Evolutionary conservation across 2,797 vertebrate genomes (phyloP).

Genomic region (Anas georgica): DNA sequence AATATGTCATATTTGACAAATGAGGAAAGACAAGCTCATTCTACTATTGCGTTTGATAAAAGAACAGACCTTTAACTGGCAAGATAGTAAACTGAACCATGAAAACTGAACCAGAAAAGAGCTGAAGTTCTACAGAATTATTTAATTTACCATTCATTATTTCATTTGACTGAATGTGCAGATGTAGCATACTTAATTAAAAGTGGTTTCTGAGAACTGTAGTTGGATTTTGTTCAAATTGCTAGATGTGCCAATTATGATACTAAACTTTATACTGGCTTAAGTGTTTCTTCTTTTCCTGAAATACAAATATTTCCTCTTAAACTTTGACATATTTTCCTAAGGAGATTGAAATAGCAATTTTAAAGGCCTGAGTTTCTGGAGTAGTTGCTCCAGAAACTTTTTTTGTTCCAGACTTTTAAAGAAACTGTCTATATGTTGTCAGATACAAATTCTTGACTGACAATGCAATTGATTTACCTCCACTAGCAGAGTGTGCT

Average conservation of each 20-base stretch:
- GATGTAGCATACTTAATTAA: constrained; percentile 39
- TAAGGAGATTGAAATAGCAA: not conserved
- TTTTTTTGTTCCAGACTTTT: not conserved
- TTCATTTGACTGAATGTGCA: not conserved
- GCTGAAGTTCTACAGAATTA: constrained; percentile 36
- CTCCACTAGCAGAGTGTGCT: accelerated
- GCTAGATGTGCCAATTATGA: not conserved
- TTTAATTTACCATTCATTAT: constrained; percentile 63
- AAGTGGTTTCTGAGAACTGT: constrained; percentile 4
- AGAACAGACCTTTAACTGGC: not conserved
- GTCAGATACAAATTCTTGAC: not conserved
- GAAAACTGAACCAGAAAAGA: not conserved
- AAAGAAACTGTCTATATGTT: not conserved
- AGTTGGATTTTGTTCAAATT: constrained; percentile 21
- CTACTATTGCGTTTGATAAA: not conserved
- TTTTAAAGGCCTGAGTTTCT: not conserved
- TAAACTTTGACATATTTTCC: not conserved
- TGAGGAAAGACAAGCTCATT: not conserved
- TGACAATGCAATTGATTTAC: not conserved
- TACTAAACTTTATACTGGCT: not conserved
- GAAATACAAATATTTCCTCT: not conserved
- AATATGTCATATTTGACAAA: not conserved
- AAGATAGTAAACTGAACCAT: not conserved
- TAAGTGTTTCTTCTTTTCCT: not conserved
- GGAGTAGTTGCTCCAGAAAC: not conserved